phyloP scores from a whole-genome alignment of 2,113 vertebrate species.

The Hoplias malabaricus region DNA sequence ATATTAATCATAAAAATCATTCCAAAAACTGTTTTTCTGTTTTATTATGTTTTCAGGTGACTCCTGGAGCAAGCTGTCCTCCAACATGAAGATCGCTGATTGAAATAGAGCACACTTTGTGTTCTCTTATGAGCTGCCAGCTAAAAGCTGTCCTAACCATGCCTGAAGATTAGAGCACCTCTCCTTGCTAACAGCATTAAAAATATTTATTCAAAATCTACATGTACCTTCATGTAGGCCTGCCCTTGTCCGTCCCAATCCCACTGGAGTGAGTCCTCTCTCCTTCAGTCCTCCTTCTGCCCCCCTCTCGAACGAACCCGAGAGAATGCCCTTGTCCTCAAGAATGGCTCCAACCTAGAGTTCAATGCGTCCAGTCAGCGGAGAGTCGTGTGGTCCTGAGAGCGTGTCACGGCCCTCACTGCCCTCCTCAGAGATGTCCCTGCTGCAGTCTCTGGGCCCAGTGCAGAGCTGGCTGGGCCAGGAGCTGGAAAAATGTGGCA shows the following conservation, averaged over 20 bases:
- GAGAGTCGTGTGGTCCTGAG: constrained; percentile 88
- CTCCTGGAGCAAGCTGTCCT: constrained; percentile 82
- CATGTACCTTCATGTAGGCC: constrained; percentile 85
- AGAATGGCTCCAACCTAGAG: constrained; percentile 90
- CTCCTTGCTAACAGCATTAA: constrained; percentile 81
- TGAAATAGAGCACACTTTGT: constrained; percentile 76
- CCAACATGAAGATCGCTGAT: constrained; percentile 84
- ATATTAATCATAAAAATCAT: neutral
- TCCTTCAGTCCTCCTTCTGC: constrained; percentile 65
- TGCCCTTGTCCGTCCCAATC: constrained; percentile 73
- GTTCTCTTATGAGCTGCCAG: constrained; percentile 79
- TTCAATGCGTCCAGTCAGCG: constrained; percentile 91
- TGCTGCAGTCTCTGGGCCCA: constrained; percentile 95
- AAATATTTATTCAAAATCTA: constrained; percentile 61
- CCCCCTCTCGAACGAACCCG: constrained; percentile 53
- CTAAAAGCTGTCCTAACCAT: constrained; percentile 77
- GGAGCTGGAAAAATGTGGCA: constrained; percentile 99
- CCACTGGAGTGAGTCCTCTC: constrained; percentile 84
- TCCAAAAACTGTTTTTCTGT: neutral
- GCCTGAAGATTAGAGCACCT: constrained; percentile 80
- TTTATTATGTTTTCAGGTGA: constrained; percentile 74
- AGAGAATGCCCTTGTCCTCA: constrained; percentile 81
- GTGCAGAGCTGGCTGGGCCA: constrained; percentile 99
- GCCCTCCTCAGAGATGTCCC: constrained; percentile 92
- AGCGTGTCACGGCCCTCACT: constrained; percentile 83